A percentile compares a stretch with the other conserved stretches of the same genome.
Evolutionary conservation across 2,797 vertebrate genomes (phyloP).

Genomic region (Micromesistius poutassou): DNA sequence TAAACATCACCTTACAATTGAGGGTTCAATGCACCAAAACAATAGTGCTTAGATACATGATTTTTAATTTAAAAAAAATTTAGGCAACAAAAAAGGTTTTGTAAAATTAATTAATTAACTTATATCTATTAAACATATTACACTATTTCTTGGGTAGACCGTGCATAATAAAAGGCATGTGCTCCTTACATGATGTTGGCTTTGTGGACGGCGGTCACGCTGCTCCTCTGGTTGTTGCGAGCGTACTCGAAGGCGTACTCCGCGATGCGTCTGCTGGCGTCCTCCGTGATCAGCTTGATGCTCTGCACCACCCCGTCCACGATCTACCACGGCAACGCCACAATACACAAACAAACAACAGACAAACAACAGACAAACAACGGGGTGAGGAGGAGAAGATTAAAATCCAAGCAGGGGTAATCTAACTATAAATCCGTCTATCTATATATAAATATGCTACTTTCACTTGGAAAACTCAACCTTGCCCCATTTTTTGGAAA

Average conservation of each 20-base stretch:
- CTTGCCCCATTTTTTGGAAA: background rate
- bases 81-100: background rate
- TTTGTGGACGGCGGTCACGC: conserved; percentile 92
- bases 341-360: background rate
- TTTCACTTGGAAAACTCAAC: background rate
- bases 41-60: background rate
- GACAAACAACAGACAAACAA: background rate
- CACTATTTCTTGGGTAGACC: background rate
- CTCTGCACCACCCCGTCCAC: conserved; percentile 95
- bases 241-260: conserved; percentile 96
- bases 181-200: conserved; percentile 92
- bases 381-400: background rate
- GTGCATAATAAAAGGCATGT: background rate
- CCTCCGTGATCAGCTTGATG: conserved; percentile 93
- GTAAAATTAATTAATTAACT: background rate
- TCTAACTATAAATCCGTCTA: background rate
- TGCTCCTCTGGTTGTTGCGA: conserved; percentile 86
- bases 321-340: conserved; percentile 73
- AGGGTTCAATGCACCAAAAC: background rate
- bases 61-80: background rate
- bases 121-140: background rate
- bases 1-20: background rate
- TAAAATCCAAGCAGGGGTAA: background rate
- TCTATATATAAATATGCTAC: background rate
- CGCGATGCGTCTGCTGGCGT: conserved; percentile 87